These are phyloP conservation scores for Propithecus coquereli DNA, from an alignment of 2,113 vertebrate genomes.

Conservation along the genomic window DNA sequence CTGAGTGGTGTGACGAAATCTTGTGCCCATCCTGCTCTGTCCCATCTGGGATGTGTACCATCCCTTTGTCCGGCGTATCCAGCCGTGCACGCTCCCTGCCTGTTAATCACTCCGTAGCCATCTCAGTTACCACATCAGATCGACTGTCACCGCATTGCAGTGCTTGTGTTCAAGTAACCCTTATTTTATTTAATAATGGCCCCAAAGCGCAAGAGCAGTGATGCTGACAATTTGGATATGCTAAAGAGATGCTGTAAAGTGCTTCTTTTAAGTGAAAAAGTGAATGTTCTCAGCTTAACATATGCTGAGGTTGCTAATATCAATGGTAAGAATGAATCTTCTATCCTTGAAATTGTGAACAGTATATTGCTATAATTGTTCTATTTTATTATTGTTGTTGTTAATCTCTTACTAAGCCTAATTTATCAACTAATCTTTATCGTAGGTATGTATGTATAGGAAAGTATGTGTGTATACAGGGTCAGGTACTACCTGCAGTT, in stretches of 20 bases:
- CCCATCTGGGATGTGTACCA: background rate
- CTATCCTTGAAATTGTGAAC: background rate
- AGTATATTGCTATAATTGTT: background rate
- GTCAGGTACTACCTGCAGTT: background rate
- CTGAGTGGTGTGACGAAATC: background rate
- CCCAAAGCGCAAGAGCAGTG: background rate
- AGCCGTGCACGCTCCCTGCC: background rate
- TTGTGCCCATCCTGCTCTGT: background rate
- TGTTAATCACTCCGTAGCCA: background rate
- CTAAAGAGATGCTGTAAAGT: background rate
- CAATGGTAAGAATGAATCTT: background rate
- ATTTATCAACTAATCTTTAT: background rate
- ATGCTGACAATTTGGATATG: background rate
- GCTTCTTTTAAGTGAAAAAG: background rate
- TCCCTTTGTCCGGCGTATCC: background rate
- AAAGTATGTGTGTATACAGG: background rate
- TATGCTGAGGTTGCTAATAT: background rate
- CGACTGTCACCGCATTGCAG: background rate
- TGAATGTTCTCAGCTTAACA: background rate
- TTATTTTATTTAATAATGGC: background rate
- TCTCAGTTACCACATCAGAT: background rate
- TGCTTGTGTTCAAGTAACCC: background rate
- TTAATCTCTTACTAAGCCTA: background rate
- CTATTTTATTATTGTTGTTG: background rate
- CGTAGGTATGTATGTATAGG: background rate